A percentile compares a stretch with the other conserved stretches of the same genome.
phyloP scores from a whole-genome alignment of 2,888 invertebrate genomes.

The Lycia hirtaria region DNA sequence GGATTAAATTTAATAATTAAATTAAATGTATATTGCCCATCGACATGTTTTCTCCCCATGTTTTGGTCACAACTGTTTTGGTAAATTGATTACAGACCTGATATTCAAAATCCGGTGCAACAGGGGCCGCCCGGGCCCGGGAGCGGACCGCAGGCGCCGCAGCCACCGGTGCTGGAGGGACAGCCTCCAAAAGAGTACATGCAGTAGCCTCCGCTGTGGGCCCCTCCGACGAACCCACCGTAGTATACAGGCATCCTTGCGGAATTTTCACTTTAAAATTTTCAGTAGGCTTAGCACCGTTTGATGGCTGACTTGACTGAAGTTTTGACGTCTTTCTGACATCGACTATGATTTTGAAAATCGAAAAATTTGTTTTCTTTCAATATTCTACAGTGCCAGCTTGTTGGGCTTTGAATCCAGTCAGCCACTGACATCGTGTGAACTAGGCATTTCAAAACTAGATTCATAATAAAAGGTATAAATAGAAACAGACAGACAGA shows the following conservation, averaged over 20 bases:
- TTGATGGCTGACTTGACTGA: not conserved
- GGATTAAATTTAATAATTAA: too few relatives aligned
- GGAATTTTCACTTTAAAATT: slow-evolving; percentile 1
- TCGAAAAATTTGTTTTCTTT: not conserved
- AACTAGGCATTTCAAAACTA: too few relatives aligned
- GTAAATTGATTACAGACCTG: slow-evolving; percentile 26
- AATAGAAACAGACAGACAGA: too few relatives aligned
- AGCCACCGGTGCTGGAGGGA: slow-evolving; percentile 54
- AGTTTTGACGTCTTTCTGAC: not conserved
- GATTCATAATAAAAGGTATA: too few relatives aligned
- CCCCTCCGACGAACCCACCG: slow-evolving; percentile 71
- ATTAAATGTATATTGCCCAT: too few relatives aligned
- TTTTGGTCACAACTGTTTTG: too few relatives aligned
- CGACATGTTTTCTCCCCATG: too few relatives aligned
- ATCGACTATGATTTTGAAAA: not conserved
- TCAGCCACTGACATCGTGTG: not conserved
- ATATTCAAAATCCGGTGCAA: slow-evolving; percentile 42
- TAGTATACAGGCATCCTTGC: slow-evolving; percentile 67
- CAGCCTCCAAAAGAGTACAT: slow-evolving; percentile 56
- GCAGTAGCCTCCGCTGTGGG: slow-evolving; percentile 70
- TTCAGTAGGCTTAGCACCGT: not conserved
- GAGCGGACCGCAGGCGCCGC: slow-evolving; percentile 53
- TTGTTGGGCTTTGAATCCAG: not conserved
- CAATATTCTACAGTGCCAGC: not conserved
- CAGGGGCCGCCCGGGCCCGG: slow-evolving; percentile 56